Percentiles rank a stretch among this genome's conserved stretches.
These are phyloP conservation scores for Pseudolaguvia tuberculata DNA, from an alignment of 2,113 vertebrate species.

Conservation along the genomic window DNA sequence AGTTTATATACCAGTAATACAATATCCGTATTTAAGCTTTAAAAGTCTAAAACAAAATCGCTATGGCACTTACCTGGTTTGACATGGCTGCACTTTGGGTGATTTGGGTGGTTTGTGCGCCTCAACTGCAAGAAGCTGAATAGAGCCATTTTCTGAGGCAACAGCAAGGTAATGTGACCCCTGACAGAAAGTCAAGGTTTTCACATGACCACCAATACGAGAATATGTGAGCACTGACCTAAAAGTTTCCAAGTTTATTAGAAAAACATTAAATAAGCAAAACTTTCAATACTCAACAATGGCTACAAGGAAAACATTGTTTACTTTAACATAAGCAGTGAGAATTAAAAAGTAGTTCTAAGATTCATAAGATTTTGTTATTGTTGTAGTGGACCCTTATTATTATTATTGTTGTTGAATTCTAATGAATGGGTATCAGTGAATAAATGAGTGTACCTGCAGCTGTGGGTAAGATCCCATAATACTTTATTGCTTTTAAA, in stretches of 20 bases:
- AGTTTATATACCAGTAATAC: background rate
- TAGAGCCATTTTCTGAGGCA: constrained; percentile 88
- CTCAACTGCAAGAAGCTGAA: constrained; percentile 91
- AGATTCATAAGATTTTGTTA: no score
- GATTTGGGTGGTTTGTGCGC: constrained; percentile 92
- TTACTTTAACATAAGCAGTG: background rate
- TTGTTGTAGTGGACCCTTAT: no score
- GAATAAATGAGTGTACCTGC: no score
- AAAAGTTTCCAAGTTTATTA: background rate
- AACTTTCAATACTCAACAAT: background rate
- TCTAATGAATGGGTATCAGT: no score
- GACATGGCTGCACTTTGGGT: constrained; percentile 90
- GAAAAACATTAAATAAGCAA: background rate
- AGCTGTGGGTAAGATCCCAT: no score
- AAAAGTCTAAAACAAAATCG: background rate
- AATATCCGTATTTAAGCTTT: background rate
- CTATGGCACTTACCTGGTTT: constrained; percentile 79
- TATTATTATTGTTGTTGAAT: no score
- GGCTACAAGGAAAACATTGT: background rate
- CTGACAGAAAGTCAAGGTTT: constrained; percentile 92
- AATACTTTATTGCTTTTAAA: background rate
- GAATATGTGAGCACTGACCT: constrained; percentile 93
- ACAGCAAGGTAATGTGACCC: constrained; percentile 92
- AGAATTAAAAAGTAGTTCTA: background rate
- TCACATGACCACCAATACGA: constrained; percentile 86